Conservation (phyloP, 2,113 vertebrate genomes). For the Etheostoma cragini region DNA sequence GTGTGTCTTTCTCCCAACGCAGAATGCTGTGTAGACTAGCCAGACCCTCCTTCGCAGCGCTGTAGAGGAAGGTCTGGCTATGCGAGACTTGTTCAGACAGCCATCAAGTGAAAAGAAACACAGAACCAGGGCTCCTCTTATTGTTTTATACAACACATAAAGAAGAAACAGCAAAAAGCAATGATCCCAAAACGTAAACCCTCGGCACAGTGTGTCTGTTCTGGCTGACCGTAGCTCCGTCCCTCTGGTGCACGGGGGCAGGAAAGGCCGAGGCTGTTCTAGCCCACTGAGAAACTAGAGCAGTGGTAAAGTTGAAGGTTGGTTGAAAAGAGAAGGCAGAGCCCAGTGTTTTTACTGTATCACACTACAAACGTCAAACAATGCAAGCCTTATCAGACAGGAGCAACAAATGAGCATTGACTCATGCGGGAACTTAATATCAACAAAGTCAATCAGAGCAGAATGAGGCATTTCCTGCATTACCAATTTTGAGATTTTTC, state of each 20-base stretch:
- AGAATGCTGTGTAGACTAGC: too few relatives aligned
- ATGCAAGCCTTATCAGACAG: not conserved
- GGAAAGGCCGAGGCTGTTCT: slow-evolving; percentile 36
- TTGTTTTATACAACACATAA: not conserved
- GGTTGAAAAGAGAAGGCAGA: slow-evolving; percentile 28
- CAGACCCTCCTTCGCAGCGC: too few relatives aligned
- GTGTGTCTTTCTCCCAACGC: too few relatives aligned
- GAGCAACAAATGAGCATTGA: slow-evolving; percentile 9
- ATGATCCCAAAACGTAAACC: slow-evolving; percentile 27
- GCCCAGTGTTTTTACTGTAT: not conserved
- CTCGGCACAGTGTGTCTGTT: slow-evolving; percentile 10
- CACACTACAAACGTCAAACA: slow-evolving; percentile 21
- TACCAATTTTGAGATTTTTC: not conserved
- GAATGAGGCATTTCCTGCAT: not conserved
- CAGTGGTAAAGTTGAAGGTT: slow-evolving; percentile 34
- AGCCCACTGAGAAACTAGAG: slow-evolving; percentile 37
- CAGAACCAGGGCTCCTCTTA: slow-evolving; percentile 6
- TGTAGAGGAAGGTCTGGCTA: too few relatives aligned
- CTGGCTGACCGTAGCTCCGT: slow-evolving; percentile 10
- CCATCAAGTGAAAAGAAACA: not conserved
- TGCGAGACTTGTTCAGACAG: not conserved
- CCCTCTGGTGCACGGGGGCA: slow-evolving; percentile 14
- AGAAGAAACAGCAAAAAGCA: slow-evolving; percentile 44
- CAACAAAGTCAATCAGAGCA: not conserved
- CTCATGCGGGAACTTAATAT: slow-evolving; percentile 11